Conservation (phyloP, 2,797 vertebrate genomes). For the Leptoclinus maculatus region DNA sequence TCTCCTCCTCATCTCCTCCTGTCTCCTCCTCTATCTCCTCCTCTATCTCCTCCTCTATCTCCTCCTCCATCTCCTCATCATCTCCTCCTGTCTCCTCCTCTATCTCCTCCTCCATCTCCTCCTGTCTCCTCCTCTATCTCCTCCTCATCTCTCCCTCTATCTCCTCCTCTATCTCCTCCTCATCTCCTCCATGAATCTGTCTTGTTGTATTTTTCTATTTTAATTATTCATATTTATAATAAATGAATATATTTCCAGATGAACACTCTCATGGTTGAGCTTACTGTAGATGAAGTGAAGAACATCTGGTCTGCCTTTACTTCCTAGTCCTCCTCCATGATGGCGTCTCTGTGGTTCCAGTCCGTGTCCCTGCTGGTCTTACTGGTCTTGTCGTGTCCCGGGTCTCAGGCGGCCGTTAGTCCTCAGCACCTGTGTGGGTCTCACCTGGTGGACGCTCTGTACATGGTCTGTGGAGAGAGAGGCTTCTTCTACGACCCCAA, state of each 20-base stretch:
- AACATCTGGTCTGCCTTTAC: no score
- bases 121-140: no score
- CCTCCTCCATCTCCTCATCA: not conserved
- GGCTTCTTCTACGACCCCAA: conserved; percentile 91
- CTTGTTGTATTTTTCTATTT: no score
- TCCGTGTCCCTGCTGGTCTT: conserved; percentile 83
- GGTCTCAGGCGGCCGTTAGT: conserved; percentile 67
- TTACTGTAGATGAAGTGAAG: no score
- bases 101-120: no score
- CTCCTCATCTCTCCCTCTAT: conserved; percentile 27
- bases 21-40: not conserved
- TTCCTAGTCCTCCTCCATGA: conserved; percentile 73
- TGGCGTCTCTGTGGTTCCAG: conserved; percentile 91
- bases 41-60: not conserved
- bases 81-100: no score
- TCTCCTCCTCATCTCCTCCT: not conserved
- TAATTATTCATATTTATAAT: no score
- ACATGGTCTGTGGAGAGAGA: conserved; percentile 89
- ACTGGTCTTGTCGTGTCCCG: conserved; percentile 66
- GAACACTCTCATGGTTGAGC: no score
- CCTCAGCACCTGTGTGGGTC: conserved; percentile 91
- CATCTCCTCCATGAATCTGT: no score
- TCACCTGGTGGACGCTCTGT: conserved; percentile 92
- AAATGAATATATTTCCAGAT: no score
- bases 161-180: no score